Evolutionary conservation across 1,140 invertebrate species (phyloP).

Genomic region (Apis dorsata): DNA sequence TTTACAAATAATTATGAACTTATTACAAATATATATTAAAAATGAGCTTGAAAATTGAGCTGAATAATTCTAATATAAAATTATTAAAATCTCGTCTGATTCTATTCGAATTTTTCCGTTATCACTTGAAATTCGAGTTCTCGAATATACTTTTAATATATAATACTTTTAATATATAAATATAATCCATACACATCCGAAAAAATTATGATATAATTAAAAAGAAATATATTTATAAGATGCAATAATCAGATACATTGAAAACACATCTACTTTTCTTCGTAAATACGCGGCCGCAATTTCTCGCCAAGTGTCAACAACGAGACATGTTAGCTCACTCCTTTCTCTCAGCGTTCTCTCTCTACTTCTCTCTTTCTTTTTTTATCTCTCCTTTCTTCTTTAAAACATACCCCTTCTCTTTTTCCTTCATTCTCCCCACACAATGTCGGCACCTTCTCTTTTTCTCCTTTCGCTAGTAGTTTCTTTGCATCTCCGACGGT

Average conservation of each 20-base stretch:
- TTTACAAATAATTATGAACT: too few species aligned
- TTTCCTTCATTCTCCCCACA: neutral
- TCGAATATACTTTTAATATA: too few species aligned
- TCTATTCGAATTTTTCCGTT: too few species aligned
- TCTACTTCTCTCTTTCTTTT: neutral
- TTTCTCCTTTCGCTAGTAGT: slow-evolving; percentile 1
- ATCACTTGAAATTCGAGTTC: too few species aligned
- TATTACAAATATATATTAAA: too few species aligned
- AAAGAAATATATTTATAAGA: neutral
- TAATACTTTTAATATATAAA: too few species aligned
- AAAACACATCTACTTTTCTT: slow-evolving; percentile 22
- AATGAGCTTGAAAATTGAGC: too few species aligned
- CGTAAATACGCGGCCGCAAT: slow-evolving; percentile 50
- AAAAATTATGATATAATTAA: neutral
- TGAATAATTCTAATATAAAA: too few species aligned
- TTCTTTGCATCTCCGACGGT: slow-evolving; percentile 40
- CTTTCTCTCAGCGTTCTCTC: slow-evolving; percentile 27
- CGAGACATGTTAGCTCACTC: slow-evolving; percentile 23
- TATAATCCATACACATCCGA: too few species aligned
- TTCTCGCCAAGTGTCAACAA: slow-evolving; percentile 59
- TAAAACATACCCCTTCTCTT: neutral
- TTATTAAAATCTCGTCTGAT: too few species aligned
- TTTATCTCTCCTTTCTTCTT: neutral
- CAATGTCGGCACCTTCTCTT: neutral
- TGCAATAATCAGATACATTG: neutral